Evolutionary conservation across 2,113 vertebrate species (phyloP).

Genomic region (Entomyzon cyanotis): DNA sequence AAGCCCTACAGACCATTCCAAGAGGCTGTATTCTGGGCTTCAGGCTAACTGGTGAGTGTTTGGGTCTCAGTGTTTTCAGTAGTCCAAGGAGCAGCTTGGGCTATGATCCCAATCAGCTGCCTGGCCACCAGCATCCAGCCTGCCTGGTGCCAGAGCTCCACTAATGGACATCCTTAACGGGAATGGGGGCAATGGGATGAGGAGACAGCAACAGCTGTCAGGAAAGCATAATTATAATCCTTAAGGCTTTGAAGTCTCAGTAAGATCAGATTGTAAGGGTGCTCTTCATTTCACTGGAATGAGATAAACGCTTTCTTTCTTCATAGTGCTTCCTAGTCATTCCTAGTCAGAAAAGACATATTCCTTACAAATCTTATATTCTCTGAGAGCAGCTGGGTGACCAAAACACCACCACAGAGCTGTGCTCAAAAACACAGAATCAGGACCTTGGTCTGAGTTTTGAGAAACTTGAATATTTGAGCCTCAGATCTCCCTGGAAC

Average conservation of each 20-base stretch:
- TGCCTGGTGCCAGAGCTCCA: neutral
- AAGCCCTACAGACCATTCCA: neutral
- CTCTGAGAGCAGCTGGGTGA: neutral
- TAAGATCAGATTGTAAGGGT: neutral
- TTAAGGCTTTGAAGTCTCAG: neutral
- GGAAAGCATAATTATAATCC: neutral
- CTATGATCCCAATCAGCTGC: neutral
- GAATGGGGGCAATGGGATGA: neutral
- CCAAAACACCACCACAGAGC: neutral
- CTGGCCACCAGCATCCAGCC: neutral
- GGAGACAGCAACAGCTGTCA: neutral
- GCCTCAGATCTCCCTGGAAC: neutral
- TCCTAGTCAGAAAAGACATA: neutral
- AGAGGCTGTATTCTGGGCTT: neutral
- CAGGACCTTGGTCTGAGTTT: neutral
- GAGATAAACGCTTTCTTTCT: neutral
- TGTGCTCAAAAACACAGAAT: neutral
- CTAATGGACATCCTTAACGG: neutral
- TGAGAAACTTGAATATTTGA: neutral
- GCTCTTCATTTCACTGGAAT: neutral
- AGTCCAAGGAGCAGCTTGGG: neutral
- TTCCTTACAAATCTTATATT: neutral
- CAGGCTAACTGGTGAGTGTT: neutral
- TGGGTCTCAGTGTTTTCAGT: neutral
- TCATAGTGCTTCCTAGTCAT: neutral